A percentile compares a stretch with the other conserved stretches of the same genome.
Evolutionary conservation across 2,797 vertebrate genomes (phyloP).

Genomic region (Alosa sapidissima): DNA sequence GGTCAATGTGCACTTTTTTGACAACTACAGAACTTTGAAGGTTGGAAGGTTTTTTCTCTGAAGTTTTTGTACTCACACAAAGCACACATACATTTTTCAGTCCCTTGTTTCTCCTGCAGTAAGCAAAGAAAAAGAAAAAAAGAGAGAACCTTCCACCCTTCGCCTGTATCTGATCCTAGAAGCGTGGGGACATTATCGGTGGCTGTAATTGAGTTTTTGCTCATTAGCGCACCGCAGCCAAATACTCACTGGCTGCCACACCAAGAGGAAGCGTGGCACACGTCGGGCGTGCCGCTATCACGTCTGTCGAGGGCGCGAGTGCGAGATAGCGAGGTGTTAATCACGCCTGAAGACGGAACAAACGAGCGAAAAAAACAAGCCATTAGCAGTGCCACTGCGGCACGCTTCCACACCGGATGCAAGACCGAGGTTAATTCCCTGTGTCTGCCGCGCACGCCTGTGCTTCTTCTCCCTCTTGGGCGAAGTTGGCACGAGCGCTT

Average conservation of each 20-base stretch:
- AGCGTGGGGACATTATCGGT: neutral
- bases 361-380: constrained; percentile 4
- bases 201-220: neutral
- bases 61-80: neutral
- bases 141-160: neutral
- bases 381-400: neutral
- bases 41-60: neutral
- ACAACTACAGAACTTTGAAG: neutral
- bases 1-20: neutral
- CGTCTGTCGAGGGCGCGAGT: neutral
- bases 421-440: neutral
- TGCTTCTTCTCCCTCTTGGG: neutral
- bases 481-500: neutral
- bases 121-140: neutral
- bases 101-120: neutral
- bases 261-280: neutral
- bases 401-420: neutral
- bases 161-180: neutral
- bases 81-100: neutral
- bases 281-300: neutral
- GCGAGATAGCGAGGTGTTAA: neutral
- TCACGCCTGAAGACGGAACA: neutral
- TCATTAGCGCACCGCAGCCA: neutral
- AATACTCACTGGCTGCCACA: neutral
- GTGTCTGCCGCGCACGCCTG: neutral